Percentiles rank a stretch among this genome's conserved stretches.
Evolutionary conservation across 2,888 invertebrate genomes (phyloP).

Genomic region (Sceliomorpha sp.): DNA sequence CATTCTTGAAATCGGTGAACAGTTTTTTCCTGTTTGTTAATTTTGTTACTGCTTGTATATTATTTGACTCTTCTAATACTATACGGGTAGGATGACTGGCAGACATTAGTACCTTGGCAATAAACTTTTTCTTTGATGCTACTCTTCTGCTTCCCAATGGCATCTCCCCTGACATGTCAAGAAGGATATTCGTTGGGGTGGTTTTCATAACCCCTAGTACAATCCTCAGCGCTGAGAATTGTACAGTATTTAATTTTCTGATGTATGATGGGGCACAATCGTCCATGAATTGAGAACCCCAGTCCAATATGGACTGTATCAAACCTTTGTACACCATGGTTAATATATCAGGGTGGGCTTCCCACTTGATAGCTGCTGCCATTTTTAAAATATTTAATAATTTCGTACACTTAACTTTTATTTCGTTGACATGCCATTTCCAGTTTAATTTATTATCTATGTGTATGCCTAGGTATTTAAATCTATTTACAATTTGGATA

Average conservation of each 20-base stretch:
- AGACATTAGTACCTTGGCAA: too few relatives aligned
- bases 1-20: too few relatives aligned
- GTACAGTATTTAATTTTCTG: neutral
- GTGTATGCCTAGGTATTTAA: constrained; percentile 8
- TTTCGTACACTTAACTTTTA: too few relatives aligned
- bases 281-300: neutral
- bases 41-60: too few relatives aligned
- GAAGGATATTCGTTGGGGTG: constrained; percentile 1
- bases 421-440: constrained; percentile 1
- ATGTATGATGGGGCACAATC: neutral
- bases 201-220: constrained; percentile 6
- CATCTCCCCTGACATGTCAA: neutral
- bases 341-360: constrained; percentile 1
- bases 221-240: neutral
- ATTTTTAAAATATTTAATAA: too few relatives aligned
- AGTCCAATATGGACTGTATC: neutral
- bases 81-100: too few relatives aligned
- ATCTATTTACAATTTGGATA: neutral
- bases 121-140: neutral
- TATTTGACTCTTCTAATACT: too few relatives aligned
- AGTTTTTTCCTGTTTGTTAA: too few relatives aligned
- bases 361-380: constrained; percentile 7
- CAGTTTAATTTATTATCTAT: constrained; percentile 2
- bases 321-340: constrained; percentile 3
- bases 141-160: neutral